phyloP scores from a whole-genome alignment of 2,113 vertebrate species.

The Brachypodius melanocephalos region DNA sequence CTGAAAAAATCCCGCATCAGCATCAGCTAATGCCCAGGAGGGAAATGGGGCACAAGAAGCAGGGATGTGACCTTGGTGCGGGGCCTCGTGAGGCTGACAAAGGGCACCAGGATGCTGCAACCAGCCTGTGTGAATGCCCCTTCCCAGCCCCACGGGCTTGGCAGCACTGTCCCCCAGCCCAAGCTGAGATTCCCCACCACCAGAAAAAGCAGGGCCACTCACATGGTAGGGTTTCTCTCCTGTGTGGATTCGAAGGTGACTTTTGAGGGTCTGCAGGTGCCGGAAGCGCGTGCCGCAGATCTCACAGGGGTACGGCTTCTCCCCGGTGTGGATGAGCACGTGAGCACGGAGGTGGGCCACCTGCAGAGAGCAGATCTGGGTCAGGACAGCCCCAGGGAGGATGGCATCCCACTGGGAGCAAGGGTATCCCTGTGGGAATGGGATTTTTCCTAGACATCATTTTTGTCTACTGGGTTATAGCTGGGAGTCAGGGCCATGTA shows the following conservation, averaged over 20 bases:
- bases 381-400: neutral
- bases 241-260: constrained; percentile 96
- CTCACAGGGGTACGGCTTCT: constrained; percentile 97
- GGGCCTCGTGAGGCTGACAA: neutral
- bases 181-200: neutral
- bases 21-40: neutral
- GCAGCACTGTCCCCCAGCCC: neutral
- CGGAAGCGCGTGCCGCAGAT: constrained; percentile 97
- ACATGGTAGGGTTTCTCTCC: constrained; percentile 99
- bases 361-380: constrained; percentile 52
- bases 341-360: constrained; percentile 97
- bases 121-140: fast-evolving
- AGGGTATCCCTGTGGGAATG: neutral
- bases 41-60: neutral
- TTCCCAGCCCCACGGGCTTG: neutral
- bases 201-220: constrained; percentile 38
- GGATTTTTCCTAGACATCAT: neutral
- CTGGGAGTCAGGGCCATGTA: neutral
- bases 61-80: neutral
- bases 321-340: constrained; percentile 94
- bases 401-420: neutral
- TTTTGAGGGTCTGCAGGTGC: constrained; percentile 96
- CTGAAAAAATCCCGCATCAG: neutral
- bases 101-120: neutral
- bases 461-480: neutral